These are phyloP conservation scores for Vanessa atalanta DNA, from an alignment of 1,140 invertebrate genomes.

Conservation along the genomic window DNA sequence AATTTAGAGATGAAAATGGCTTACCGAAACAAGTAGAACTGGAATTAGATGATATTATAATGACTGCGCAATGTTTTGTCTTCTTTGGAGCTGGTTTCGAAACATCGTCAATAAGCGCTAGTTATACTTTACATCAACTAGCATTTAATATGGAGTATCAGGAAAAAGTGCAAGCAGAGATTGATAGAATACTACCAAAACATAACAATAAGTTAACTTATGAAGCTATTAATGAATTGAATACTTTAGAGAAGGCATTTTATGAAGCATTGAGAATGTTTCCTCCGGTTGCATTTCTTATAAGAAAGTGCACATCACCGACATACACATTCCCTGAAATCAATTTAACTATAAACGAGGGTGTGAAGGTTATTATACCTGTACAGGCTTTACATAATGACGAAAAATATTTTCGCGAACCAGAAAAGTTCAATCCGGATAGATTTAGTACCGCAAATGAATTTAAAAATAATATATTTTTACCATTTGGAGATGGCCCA, in stretches of 20 bases:
- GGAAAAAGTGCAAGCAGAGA: constrained; percentile 41
- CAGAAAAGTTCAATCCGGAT: constrained; percentile 58
- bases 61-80: constrained; percentile 41
- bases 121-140: constrained; percentile 43
- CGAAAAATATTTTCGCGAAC: constrained; percentile 46
- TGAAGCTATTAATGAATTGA: constrained; percentile 45
- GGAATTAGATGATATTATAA: constrained; percentile 39
- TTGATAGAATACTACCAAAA: constrained; percentile 43
- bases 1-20: constrained; percentile 37
- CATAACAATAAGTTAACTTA: constrained; percentile 46
- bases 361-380: constrained; percentile 39
- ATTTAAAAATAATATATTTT: constrained; percentile 50
- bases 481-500: constrained; percentile 64
- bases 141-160: constrained; percentile 41
- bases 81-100: constrained; percentile 47
- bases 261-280: constrained; percentile 43
- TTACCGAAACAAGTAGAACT: constrained; percentile 37
- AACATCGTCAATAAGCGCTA: constrained; percentile 42
- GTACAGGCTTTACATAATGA: constrained; percentile 41
- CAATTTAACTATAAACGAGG: constrained; percentile 40
- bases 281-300: constrained; percentile 39
- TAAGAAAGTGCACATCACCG: constrained; percentile 37
- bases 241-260: constrained; percentile 42
- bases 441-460: constrained; percentile 50
- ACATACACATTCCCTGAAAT: constrained; percentile 44